phyloP scores from a whole-genome alignment of 2,888 invertebrate species.

The Theretra japonica region DNA sequence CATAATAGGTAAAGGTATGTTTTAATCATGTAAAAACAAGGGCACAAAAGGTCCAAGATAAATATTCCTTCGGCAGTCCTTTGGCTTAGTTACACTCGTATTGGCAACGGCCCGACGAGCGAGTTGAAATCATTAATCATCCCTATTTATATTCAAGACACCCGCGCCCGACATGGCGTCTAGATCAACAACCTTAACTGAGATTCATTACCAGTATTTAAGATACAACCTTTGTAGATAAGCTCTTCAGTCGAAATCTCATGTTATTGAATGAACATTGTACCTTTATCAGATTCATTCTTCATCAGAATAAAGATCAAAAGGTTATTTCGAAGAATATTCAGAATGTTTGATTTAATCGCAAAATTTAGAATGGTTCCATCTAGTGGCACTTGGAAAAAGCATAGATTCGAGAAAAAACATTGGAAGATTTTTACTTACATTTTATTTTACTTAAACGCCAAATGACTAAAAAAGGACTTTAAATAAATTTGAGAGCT shows the following conservation, averaged over 20 bases:
- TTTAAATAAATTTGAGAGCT: background rate
- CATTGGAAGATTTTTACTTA: no score
- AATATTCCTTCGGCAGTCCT: slow-evolving; percentile 34
- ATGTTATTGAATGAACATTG: background rate
- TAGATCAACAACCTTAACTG: slow-evolving; percentile 47
- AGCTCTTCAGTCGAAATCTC: background rate
- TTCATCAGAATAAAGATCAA: background rate
- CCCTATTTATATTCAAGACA: slow-evolving; percentile 50
- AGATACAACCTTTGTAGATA: slow-evolving; percentile 12
- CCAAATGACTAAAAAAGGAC: background rate
- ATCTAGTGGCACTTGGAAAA: background rate
- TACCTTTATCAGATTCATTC: background rate
- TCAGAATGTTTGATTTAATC: background rate
- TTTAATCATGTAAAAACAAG: slow-evolving; percentile 20
- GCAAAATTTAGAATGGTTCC: background rate
- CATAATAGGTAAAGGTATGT: background rate
- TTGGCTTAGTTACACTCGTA: slow-evolving; percentile 42
- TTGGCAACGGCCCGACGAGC: slow-evolving; percentile 45
- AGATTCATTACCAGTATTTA: slow-evolving; percentile 33
- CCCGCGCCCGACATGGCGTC: slow-evolving; percentile 44
- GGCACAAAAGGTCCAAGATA: slow-evolving; percentile 28
- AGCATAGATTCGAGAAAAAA: background rate
- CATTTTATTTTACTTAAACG: no score
- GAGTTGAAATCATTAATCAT: slow-evolving; percentile 50
- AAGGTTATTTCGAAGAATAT: background rate